Conservation (phyloP, 1,140 invertebrate species). For the Zaprionus kolodkinae region DNA sequence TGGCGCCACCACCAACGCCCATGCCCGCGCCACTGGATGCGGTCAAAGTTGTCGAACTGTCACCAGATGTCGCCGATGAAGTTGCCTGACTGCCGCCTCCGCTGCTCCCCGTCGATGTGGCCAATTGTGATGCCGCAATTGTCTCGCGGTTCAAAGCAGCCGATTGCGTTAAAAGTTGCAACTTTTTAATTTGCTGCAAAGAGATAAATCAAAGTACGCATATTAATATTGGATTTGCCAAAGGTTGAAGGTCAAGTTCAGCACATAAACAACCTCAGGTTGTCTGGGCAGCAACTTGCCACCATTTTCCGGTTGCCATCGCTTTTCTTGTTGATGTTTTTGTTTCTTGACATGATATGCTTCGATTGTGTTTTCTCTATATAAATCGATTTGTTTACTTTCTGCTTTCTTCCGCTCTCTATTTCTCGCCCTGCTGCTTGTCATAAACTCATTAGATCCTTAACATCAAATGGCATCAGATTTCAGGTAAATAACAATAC, state of each 20-base stretch:
- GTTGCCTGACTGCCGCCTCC: conserved; percentile 39
- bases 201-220: conserved; percentile 20
- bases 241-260: conserved; percentile 4
- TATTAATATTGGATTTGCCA: conserved; percentile 10
- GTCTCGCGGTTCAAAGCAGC: conserved; percentile 83
- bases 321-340: background rate
- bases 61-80: conserved; percentile 46
- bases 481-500: conserved; percentile 4
- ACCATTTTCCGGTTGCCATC: background rate
- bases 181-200: conserved; percentile 84
- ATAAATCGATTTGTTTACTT: conserved; percentile 5
- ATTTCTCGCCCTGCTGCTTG: background rate
- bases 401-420: background rate
- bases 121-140: conserved; percentile 84
- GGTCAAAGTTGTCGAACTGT: conserved; percentile 70
- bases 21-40: conserved; percentile 34
- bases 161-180: conserved; percentile 83
- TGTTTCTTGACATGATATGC: background rate
- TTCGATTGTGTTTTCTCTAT: background rate
- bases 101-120: conserved; percentile 73
- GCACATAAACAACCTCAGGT: conserved; percentile 23
- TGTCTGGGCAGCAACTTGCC: conserved; percentile 16
- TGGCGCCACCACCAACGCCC: background rate
- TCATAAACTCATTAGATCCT: conserved; percentile 1
- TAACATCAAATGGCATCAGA: conserved; percentile 5